Evolutionary conservation across 2,113 vertebrate genomes (phyloP).

Genomic region (Callithrix jacchus): DNA sequence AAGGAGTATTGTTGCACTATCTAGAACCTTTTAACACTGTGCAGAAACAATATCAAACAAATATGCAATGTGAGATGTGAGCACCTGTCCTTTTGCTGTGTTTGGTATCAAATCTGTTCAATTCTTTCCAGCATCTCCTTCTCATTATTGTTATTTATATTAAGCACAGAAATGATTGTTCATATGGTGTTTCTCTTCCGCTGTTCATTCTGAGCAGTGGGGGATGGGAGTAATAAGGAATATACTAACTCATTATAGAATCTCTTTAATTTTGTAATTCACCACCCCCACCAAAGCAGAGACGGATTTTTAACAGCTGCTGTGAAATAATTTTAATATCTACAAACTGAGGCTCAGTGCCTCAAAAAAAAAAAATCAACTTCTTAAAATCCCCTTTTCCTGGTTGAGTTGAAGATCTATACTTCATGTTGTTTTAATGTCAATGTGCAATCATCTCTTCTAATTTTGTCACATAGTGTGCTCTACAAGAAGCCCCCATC

Average conservation of each 20-base stretch:
- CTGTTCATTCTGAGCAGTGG: neutral
- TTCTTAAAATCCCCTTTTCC: constrained; percentile 43
- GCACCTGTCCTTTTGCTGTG: neutral
- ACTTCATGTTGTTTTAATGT: constrained; percentile 69
- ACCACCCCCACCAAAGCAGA: neutral
- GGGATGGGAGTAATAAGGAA: constrained; percentile 23
- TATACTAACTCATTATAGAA: constrained; percentile 45
- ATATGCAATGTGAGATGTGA: neutral
- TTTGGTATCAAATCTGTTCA: neutral
- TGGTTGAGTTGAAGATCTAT: constrained; percentile 46
- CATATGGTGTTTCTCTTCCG: constrained; percentile 33
- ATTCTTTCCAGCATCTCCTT: constrained; percentile 34
- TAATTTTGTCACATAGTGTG: constrained; percentile 62
- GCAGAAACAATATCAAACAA: neutral
- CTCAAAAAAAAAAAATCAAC: constrained; percentile 47
- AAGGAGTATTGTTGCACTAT: neutral
- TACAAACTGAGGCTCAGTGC: constrained; percentile 40
- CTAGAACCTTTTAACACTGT: neutral
- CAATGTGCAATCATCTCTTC: constrained; percentile 58
- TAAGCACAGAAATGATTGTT: constrained; percentile 38
- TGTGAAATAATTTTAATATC: constrained; percentile 62
- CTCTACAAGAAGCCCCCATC: constrained; percentile 61
- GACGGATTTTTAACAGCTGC: constrained; percentile 63
- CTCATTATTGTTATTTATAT: constrained; percentile 52
- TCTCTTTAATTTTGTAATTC: constrained; percentile 60